These are phyloP conservation scores for Phataginus tetradactyla DNA, from an alignment of 2,797 vertebrate genomes.

Conservation along the genomic window DNA sequence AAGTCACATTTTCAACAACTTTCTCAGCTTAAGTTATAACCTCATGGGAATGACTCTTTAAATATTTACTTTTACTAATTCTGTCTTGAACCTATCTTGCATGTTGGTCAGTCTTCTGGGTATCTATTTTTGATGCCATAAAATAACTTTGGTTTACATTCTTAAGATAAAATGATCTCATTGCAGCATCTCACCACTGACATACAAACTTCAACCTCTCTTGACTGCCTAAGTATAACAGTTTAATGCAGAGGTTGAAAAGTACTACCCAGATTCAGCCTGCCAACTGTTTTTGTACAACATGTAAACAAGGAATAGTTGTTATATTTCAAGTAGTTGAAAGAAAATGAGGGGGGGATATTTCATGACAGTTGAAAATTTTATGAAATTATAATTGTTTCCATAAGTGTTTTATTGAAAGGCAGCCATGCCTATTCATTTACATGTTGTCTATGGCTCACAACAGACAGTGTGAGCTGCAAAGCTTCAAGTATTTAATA, in stretches of 20 bases:
- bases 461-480: background rate
- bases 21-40: background rate
- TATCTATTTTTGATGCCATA: background rate
- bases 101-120: background rate
- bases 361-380: background rate
- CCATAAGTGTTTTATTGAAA: background rate
- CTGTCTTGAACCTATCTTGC: background rate
- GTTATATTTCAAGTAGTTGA: background rate
- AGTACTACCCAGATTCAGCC: background rate
- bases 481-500: background rate
- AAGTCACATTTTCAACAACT: background rate
- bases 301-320: background rate
- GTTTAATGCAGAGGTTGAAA: background rate
- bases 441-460: background rate
- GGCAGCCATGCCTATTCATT: background rate
- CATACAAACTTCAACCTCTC: background rate
- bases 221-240: background rate
- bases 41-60: background rate
- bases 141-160: background rate
- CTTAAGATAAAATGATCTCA: background rate
- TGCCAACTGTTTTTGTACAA: background rate
- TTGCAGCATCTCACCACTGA: background rate
- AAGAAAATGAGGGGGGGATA: background rate
- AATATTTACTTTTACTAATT: background rate
- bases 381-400: background rate